Conservation (phyloP, 2,797 vertebrate genomes). For the Sebastes minor region DNA sequence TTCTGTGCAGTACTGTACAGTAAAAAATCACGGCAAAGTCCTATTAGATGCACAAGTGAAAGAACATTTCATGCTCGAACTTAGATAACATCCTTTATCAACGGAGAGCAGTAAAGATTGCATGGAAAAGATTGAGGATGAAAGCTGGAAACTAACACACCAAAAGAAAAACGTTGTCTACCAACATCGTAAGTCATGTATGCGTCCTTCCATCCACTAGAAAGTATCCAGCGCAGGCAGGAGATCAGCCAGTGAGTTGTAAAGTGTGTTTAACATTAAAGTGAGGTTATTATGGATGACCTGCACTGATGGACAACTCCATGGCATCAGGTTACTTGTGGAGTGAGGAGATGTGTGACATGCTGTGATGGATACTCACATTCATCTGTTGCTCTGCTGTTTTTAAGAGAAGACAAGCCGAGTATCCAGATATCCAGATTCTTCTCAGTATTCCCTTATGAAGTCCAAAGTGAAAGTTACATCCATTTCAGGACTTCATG, state of each 20-base stretch:
- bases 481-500: slow-evolving; percentile 73
- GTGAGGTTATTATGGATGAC: background rate
- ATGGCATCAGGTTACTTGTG: background rate
- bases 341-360: background rate
- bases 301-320: slow-evolving; percentile 11
- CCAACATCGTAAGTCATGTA: background rate
- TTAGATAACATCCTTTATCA: too few relatives aligned
- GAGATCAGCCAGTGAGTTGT: background rate
- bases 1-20: background rate
- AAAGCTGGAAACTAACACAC: background rate
- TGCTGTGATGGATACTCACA: slow-evolving; percentile 76
- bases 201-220: background rate
- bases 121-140: background rate
- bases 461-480: slow-evolving; percentile 58
- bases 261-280: background rate
- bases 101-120: rapidly evolving
- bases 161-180: background rate
- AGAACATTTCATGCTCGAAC: background rate
- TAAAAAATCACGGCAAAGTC: background rate
- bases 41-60: background rate
- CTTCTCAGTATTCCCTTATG: slow-evolving; percentile 27
- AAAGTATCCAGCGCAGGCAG: background rate
- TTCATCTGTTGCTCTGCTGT: slow-evolving; percentile 74
- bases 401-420: slow-evolving; percentile 18
- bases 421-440: slow-evolving; percentile 17